These are phyloP conservation scores for Rhagologus leucostigma DNA, from an alignment of 2,113 vertebrate genomes.

Conservation along the genomic window DNA sequence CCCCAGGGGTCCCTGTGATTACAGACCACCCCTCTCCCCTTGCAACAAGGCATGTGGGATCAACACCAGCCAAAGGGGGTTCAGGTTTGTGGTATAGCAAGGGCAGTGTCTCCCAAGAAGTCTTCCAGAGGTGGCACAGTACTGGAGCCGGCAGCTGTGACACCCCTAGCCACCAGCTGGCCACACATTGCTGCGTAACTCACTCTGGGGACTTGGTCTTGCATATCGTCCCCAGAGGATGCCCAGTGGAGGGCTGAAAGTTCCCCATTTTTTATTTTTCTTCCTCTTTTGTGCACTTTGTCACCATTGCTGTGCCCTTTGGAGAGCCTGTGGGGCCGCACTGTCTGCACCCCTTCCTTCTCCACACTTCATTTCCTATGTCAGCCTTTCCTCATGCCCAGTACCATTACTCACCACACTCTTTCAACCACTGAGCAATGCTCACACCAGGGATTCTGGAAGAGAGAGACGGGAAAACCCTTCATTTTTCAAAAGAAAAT, in stretches of 20 bases:
- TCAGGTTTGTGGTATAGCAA: not conserved
- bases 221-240: not conserved
- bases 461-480: not conserved
- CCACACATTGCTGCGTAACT: not conserved
- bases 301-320: not conserved
- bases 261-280: not conserved
- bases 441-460: not conserved
- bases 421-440: not conserved
- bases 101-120: not conserved
- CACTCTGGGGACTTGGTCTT: not conserved
- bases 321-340: not conserved
- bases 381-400: not conserved
- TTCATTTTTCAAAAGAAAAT: not conserved
- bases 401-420: not conserved
- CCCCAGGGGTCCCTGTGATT: not conserved
- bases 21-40: not conserved
- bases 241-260: not conserved
- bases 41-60: not conserved
- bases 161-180: not conserved
- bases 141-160: not conserved
- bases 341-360: not conserved
- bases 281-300: conserved; percentile 16
- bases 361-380: not conserved
- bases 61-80: not conserved
- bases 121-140: not conserved